phyloP scores from a whole-genome alignment of 1,140 invertebrate genomes.

The Papilio xuthus region DNA sequence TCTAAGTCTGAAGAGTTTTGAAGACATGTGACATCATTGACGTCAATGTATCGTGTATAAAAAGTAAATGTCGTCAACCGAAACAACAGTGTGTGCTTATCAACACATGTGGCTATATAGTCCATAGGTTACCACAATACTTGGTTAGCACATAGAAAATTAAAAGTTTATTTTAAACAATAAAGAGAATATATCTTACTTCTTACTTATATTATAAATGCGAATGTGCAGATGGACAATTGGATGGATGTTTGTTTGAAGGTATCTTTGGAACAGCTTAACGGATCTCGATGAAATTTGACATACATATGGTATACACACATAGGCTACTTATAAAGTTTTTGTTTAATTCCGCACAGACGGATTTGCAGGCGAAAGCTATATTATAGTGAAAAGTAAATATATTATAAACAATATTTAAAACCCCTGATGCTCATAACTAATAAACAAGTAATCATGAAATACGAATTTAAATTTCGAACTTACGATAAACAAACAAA shows the following conservation, averaged over 20 bases:
- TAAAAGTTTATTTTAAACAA: background rate
- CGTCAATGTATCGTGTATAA: background rate
- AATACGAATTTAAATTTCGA: background rate
- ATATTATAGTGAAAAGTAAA: too few relatives aligned
- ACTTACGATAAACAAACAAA: background rate
- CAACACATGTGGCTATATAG: background rate
- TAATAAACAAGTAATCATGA: background rate
- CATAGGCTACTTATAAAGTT: too few relatives aligned
- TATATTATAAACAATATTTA: too few relatives aligned
- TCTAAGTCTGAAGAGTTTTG: background rate
- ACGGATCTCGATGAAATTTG: too few relatives aligned
- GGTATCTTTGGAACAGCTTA: too few relatives aligned
- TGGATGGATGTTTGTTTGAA: too few relatives aligned
- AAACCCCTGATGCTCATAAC: background rate
- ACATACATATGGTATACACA: too few relatives aligned
- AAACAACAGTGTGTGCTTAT: background rate
- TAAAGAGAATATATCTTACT: background rate
- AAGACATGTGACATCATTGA: slow-evolving; percentile 7
- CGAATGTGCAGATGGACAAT: too few relatives aligned
- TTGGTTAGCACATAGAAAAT: background rate
- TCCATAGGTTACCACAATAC: background rate
- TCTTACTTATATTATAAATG: too few relatives aligned
- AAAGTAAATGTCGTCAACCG: slow-evolving; percentile 2
- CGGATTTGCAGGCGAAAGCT: too few relatives aligned
- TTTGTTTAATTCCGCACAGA: too few relatives aligned